phyloP scores from a whole-genome alignment of 2,113 vertebrate genomes.

The Aix galericulata region DNA sequence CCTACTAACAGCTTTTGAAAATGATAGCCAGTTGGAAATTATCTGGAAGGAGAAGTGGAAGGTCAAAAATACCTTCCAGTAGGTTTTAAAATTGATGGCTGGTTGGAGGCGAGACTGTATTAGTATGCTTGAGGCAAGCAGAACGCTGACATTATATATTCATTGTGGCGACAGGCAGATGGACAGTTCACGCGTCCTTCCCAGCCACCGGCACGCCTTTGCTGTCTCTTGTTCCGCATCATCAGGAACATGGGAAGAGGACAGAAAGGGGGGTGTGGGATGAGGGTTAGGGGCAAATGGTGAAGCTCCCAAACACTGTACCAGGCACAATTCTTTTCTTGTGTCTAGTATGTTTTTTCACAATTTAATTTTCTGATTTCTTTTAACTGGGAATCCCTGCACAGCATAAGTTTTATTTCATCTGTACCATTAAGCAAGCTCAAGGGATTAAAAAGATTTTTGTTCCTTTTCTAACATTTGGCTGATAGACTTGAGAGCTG shows the following conservation, averaged over 20 bases:
- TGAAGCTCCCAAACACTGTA: not conserved
- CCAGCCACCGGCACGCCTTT: not conserved
- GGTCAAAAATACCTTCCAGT: not conserved
- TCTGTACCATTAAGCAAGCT: not conserved
- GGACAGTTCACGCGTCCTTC: not conserved
- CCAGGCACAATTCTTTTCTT: not conserved
- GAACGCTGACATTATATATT: not conserved
- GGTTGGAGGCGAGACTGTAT: not conserved
- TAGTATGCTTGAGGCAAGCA: not conserved
- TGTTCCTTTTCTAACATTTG: not conserved
- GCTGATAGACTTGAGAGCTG: not conserved
- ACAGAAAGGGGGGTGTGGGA: accelerated
- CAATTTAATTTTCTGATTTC: not conserved
- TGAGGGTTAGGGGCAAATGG: not conserved
- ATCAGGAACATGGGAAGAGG: not conserved
- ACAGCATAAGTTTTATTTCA: not conserved
- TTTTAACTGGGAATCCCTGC: not conserved
- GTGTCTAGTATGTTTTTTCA: not conserved
- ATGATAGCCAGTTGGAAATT: not conserved
- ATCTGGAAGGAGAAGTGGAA: not conserved
- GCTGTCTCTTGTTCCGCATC: not conserved
- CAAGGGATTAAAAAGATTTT: not conserved
- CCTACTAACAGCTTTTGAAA: not conserved
- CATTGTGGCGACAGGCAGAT: not conserved
- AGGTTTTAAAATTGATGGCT: not conserved